Conservation (phyloP, 2,113 vertebrate species). For the Podarcis muralis region DNA sequence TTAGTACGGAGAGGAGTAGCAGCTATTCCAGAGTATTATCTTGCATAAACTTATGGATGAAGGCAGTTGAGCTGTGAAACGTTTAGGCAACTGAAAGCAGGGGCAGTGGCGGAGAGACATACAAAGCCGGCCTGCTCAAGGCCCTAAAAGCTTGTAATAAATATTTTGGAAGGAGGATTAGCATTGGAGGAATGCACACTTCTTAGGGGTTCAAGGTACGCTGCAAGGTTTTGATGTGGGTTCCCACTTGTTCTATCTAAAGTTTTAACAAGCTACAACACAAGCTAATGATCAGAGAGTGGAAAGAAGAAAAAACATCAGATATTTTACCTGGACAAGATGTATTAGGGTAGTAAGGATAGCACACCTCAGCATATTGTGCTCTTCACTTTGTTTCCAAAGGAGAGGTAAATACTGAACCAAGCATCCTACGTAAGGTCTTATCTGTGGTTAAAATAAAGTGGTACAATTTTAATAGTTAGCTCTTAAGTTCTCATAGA, state of each 20-base stretch:
- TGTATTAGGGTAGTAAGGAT: constrained; percentile 95
- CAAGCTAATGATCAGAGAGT: not conserved
- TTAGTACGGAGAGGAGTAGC: not conserved
- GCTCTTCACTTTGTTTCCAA: constrained; percentile 98
- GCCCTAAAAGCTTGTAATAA: not conserved
- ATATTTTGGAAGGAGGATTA: not conserved
- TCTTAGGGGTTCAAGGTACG: not conserved
- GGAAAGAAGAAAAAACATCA: not conserved
- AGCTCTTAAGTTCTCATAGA: not conserved
- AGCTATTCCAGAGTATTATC: not conserved
- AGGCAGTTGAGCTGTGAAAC: not conserved
- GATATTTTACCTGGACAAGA: constrained; percentile 86
- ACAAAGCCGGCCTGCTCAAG: not conserved
- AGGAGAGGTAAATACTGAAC: constrained; percentile 96
- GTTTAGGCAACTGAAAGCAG: too few relatives aligned
- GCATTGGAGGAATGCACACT: too few relatives aligned
- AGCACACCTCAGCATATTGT: constrained; percentile 98
- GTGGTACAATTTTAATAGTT: not conserved
- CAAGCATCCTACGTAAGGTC: constrained; percentile 90
- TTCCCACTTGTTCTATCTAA: not conserved
- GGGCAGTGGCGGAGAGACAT: too few relatives aligned
- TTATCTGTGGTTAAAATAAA: constrained; percentile 80
- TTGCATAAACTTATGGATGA: not conserved
- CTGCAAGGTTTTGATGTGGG: not conserved
- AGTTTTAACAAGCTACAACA: not conserved